Conservation (phyloP, 2,797 vertebrate genomes). For the Tadarida brasiliensis region DNA sequence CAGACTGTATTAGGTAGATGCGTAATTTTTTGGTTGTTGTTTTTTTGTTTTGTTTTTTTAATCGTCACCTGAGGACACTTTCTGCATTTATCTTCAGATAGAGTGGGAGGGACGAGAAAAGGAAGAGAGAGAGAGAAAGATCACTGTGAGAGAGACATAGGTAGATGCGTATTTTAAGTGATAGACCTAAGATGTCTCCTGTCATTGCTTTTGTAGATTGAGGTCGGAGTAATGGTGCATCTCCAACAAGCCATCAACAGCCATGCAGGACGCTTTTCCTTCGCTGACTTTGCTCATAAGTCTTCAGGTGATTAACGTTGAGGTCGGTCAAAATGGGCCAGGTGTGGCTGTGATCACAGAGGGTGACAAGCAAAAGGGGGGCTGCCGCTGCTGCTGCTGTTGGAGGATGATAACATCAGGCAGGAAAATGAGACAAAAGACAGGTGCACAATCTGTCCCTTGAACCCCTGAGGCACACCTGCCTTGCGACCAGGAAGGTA, state of each 20-base stretch:
- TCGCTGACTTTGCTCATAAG: background rate
- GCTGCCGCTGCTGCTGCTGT: background rate
- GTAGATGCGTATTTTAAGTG: no score
- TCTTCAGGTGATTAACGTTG: background rate
- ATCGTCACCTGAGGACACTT: no score
- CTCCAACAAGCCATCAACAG: background rate
- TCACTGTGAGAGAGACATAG: no score
- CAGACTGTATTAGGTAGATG: background rate
- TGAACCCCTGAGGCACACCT: rapidly evolving
- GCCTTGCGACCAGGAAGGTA: background rate
- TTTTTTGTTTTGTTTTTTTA: no score
- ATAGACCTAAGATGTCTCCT: background rate
- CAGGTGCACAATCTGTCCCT: background rate
- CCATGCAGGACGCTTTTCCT: background rate
- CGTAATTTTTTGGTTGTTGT: no score
- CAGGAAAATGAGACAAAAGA: background rate
- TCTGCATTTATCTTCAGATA: no score
- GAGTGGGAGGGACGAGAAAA: no score
- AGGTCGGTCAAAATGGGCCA: background rate
- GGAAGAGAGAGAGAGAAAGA: no score
- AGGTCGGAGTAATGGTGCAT: background rate
- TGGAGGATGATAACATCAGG: background rate
- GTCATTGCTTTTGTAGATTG: background rate
- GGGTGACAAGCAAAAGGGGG: background rate
- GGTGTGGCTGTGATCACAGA: background rate